These are phyloP conservation scores for Pheosia gnoma DNA, from an alignment of 2,888 invertebrate species.

Conservation along the genomic window DNA sequence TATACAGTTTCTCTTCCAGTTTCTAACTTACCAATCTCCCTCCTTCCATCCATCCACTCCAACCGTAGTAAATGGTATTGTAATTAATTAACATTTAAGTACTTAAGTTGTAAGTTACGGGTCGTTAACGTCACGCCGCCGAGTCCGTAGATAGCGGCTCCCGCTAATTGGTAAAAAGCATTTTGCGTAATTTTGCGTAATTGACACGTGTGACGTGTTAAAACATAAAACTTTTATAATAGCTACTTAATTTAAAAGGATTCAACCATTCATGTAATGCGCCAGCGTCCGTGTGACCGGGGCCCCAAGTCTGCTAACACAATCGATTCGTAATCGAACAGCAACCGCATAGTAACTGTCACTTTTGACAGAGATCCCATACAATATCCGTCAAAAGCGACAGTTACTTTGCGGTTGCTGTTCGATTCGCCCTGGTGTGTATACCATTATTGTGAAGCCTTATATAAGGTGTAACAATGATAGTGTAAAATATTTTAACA, in stretches of 20 bases:
- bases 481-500: too few relatives aligned
- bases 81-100: constrained; percentile 14
- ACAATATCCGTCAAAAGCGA: too few relatives aligned
- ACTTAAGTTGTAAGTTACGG: constrained; percentile 13
- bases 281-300: too few relatives aligned
- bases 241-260: not conserved
- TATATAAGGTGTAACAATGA: too few relatives aligned
- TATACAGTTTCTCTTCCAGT: not conserved
- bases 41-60: not conserved
- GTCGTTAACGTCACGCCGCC: constrained; percentile 13
- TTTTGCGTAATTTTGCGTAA: constrained; percentile 13
- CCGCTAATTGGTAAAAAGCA: constrained; percentile 17
- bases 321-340: too few relatives aligned
- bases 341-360: too few relatives aligned
- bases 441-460: too few relatives aligned
- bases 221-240: constrained; percentile 13
- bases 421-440: too few relatives aligned
- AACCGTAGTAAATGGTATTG: not conserved
- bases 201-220: constrained; percentile 22
- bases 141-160: not conserved
- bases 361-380: too few relatives aligned
- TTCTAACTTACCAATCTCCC: constrained; percentile 2
- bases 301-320: too few relatives aligned
- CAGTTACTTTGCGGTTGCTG: too few relatives aligned
- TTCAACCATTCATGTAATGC: not conserved